Percentiles rank a stretch among this genome's conserved stretches.
phyloP scores from a whole-genome alignment of 2,113 vertebrate genomes.

The Epinephelus lanceolatus region DNA sequence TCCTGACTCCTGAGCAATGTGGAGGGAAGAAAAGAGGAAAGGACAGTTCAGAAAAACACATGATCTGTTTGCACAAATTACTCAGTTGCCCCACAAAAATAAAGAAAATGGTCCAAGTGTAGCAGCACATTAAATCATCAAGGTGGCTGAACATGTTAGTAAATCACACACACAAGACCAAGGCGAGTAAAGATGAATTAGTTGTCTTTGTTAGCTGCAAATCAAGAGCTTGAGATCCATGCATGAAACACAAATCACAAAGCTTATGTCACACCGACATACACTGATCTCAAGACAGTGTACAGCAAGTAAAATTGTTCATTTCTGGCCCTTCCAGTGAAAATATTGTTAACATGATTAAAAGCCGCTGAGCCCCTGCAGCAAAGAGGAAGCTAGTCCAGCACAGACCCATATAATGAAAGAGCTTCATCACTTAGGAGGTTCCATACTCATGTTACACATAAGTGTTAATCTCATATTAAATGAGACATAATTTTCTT shows the following conservation, averaged over 20 bases:
- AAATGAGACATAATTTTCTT: not conserved
- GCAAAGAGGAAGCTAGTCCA: conserved; percentile 58
- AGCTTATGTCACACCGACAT: not conserved
- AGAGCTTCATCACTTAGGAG: conserved; percentile 63
- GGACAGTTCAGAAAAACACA: conserved; percentile 47
- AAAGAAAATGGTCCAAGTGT: not conserved
- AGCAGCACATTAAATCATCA: conserved; percentile 3
- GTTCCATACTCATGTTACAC: conserved; percentile 17
- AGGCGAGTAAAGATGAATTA: not conserved
- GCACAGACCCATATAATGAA: conserved; percentile 37
- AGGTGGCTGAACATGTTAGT: conserved; percentile 35
- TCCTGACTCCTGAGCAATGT: conserved; percentile 74
- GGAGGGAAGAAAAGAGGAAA: conserved; percentile 46
- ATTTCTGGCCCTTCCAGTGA: not conserved
- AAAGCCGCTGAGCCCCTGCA: conserved; percentile 44
- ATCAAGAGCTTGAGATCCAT: conserved; percentile 45
- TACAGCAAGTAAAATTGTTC: conserved; percentile 12
- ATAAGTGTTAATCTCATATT: not conserved
- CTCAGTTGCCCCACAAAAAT: conserved; percentile 4
- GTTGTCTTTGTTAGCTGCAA: conserved; percentile 17
- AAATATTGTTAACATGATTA: conserved; percentile 16
- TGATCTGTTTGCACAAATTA: conserved; percentile 7
- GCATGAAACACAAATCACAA: conserved; percentile 43
- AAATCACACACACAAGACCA: conserved; percentile 12
- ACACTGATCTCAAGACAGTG: conserved; percentile 45